A percentile compares a stretch with the other conserved stretches of the same genome.
phyloP scores from a whole-genome alignment of 1,140 invertebrate genomes.

The Orchestia grillus region DNA sequence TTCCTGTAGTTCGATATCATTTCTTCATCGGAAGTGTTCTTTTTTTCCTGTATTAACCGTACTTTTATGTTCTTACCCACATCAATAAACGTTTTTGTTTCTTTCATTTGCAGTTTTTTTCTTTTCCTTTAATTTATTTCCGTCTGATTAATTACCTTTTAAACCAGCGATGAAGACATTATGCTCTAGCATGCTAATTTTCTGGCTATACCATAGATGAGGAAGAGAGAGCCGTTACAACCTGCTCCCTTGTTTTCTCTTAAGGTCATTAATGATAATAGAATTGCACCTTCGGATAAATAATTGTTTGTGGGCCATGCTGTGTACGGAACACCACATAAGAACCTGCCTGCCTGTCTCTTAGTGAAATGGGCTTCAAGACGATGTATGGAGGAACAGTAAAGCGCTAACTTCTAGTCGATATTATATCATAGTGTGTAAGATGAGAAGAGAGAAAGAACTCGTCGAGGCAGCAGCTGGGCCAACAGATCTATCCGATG shows the following conservation, averaged over 20 bases:
- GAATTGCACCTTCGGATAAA: slow-evolving; percentile 38
- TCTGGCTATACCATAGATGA: slow-evolving; percentile 52
- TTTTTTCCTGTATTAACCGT: slow-evolving; percentile 40
- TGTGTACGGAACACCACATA: not conserved
- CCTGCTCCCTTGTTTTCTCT: slow-evolving; percentile 48
- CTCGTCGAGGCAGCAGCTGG: slow-evolving; percentile 2
- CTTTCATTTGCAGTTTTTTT: slow-evolving; percentile 38
- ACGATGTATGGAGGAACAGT: slow-evolving; percentile 18
- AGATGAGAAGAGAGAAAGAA: not conserved
- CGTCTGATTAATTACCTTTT: slow-evolving; percentile 33
- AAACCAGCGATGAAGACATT: slow-evolving; percentile 31
- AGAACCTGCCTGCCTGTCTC: slow-evolving; percentile 13
- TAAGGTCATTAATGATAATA: not conserved
- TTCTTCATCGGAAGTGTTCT: slow-evolving; percentile 45
- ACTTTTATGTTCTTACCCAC: slow-evolving; percentile 30
- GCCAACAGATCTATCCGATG: not conserved
- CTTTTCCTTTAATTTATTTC: slow-evolving; percentile 15
- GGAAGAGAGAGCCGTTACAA: slow-evolving; percentile 33
- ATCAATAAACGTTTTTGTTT: slow-evolving; percentile 48
- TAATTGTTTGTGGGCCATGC: not conserved
- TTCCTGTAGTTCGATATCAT: slow-evolving; percentile 17
- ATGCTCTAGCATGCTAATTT: slow-evolving; percentile 53
- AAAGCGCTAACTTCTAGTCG: slow-evolving; percentile 35
- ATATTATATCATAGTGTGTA: slow-evolving; percentile 53
- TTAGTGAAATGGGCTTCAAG: not conserved